phyloP scores from a whole-genome alignment of 2,888 invertebrate genomes.

The Trachelus troglodyta region DNA sequence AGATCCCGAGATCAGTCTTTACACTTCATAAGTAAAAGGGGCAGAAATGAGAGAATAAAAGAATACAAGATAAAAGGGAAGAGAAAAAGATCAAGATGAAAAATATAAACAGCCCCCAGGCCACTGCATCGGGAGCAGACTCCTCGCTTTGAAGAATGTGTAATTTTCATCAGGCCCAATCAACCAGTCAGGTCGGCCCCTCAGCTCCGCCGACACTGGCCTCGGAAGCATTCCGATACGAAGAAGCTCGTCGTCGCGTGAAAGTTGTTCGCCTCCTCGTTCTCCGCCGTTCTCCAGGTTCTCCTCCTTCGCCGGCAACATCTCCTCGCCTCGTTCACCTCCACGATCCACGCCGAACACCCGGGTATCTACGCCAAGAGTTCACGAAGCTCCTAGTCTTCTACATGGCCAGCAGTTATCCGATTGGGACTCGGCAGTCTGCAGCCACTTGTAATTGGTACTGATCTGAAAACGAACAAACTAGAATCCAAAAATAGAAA shows the following conservation, averaged over 20 bases:
- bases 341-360: slow-evolving; percentile 9
- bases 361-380: background rate
- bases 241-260: slow-evolving; percentile 53
- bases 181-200: slow-evolving; percentile 14
- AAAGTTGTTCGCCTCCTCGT: slow-evolving; percentile 51
- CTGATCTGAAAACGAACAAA: too few relatives aligned
- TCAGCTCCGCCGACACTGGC: slow-evolving; percentile 33
- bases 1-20: too few relatives aligned
- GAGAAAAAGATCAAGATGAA: background rate
- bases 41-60: too few relatives aligned
- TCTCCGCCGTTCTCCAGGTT: slow-evolving; percentile 16
- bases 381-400: slow-evolving; percentile 14
- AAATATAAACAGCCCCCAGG: too few relatives aligned
- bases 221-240: slow-evolving; percentile 44
- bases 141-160: too few relatives aligned
- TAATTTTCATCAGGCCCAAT: too few relatives aligned
- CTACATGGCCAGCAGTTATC: background rate
- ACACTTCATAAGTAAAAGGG: too few relatives aligned
- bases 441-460: too few relatives aligned
- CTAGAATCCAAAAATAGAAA: too few relatives aligned
- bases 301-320: slow-evolving; percentile 14
- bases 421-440: too few relatives aligned
- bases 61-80: too few relatives aligned
- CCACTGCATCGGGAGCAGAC: too few relatives aligned
- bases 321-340: background rate